A percentile compares a stretch with the other conserved stretches of the same genome.
Conservation (phyloP, 35 echinoderm and acorn worm species). For the Heliocidaris erythrogramma region DNA sequence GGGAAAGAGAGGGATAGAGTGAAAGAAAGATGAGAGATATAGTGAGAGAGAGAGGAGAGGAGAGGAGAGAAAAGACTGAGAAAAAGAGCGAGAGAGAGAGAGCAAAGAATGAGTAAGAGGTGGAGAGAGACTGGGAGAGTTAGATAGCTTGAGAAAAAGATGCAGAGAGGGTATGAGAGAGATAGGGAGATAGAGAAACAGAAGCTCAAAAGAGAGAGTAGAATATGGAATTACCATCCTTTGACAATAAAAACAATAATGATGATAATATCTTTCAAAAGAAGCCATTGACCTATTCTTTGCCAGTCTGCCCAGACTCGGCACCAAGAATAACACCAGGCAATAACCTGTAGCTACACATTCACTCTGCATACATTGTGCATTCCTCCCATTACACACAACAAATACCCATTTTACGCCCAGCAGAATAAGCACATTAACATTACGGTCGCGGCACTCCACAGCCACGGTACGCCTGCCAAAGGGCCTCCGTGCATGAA, state of each 20-base stretch:
- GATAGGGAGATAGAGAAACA: neutral
- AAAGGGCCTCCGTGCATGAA: neutral
- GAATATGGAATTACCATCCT: neutral
- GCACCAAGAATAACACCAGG: neutral
- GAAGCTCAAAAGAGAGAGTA: neutral
- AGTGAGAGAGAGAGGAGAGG: too few species aligned
- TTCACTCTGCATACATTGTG: neutral
- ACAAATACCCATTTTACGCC: slow-evolving; percentile 9
- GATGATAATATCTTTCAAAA: neutral
- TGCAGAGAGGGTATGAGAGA: neutral
- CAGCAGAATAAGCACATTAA: neutral
- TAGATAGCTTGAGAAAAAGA: neutral
- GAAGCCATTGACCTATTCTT: neutral
- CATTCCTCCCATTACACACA: neutral
- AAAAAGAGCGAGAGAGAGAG: neutral
- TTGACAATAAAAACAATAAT: neutral
- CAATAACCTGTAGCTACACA: neutral
- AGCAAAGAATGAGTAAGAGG: neutral
- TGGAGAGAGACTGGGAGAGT: too few species aligned
- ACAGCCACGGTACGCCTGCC: neutral
- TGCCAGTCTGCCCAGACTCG: neutral
- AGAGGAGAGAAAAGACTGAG: neutral
- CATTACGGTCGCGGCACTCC: neutral
- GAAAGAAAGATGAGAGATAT: too few species aligned
- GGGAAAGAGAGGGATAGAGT: too few species aligned